These are phyloP conservation scores for Adela reaumurella DNA, from an alignment of 2,888 invertebrate genomes.

Conservation along the genomic window DNA sequence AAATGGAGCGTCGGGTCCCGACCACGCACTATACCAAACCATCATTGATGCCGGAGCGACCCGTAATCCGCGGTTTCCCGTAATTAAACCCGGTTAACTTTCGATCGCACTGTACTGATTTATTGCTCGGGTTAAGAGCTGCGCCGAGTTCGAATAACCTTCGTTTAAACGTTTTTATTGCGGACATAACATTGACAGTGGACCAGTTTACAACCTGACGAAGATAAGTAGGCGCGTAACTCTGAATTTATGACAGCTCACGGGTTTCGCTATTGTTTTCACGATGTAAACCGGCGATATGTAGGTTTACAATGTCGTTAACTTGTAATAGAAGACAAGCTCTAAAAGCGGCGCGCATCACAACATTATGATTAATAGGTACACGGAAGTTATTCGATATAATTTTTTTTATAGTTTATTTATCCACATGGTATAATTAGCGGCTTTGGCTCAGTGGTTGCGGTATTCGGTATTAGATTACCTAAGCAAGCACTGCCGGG, in stretches of 20 bases:
- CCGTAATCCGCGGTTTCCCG: not conserved
- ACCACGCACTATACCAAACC: no score
- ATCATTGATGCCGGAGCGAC: no score
- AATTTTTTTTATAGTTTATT: no score
- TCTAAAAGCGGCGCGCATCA: no score
- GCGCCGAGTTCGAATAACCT: not conserved
- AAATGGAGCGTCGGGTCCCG: not conserved
- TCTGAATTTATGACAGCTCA: not conserved
- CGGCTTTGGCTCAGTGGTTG: no score
- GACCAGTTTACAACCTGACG: not conserved
- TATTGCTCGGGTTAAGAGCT: not conserved
- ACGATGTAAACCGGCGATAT: not conserved
- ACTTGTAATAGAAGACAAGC: no score
- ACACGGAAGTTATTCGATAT: no score
- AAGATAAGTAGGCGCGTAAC: not conserved
- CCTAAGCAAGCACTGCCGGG: no score
- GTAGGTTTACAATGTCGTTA: not conserved
- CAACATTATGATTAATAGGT: no score
- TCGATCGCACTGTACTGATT: not conserved
- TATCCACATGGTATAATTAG: no score
- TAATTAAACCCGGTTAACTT: not conserved
- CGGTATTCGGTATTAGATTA: no score
- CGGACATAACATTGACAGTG: not conserved
- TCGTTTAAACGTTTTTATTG: not conserved
- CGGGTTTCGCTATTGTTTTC: not conserved